These are phyloP conservation scores for Sarotherodon lohbergeri DNA, from an alignment of 2,113 vertebrate genomes.

Conservation along the genomic window DNA sequence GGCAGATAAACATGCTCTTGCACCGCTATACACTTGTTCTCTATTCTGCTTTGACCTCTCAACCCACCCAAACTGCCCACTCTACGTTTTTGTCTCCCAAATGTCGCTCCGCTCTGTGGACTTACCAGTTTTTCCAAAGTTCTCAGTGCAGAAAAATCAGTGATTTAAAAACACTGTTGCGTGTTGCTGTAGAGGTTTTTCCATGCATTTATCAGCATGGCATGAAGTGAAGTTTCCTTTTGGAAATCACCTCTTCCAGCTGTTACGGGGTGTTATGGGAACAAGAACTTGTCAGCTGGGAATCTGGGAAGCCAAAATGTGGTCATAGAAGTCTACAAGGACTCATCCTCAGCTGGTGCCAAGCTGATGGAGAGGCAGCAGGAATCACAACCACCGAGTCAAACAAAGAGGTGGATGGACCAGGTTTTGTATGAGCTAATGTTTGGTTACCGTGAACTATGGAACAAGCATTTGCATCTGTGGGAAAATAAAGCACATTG, in stretches of 20 bases:
- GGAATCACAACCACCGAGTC: constrained; percentile 29
- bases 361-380: constrained; percentile 22
- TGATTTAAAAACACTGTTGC: background rate
- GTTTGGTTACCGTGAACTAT: background rate
- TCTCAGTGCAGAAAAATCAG: background rate
- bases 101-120: background rate
- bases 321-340: background rate
- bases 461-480: background rate
- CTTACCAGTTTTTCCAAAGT: background rate
- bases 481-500: background rate
- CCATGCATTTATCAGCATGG: background rate
- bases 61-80: constrained; percentile 41
- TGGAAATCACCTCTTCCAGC: constrained; percentile 33
- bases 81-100: background rate
- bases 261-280: constrained; percentile 46
- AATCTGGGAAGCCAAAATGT: constrained; percentile 31
- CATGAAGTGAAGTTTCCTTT: background rate
- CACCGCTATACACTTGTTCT: constrained; percentile 28
- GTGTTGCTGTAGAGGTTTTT: background rate
- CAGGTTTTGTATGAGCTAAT: background rate
- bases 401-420: background rate
- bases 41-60: constrained; percentile 53
- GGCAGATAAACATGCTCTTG: constrained; percentile 57
- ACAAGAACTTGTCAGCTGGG: constrained; percentile 53
- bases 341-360: constrained; percentile 40